A percentile compares a stretch with the other conserved stretches of the same genome.
Evolutionary conservation across 2,888 invertebrate genomes (phyloP).

Genomic region (Phalera bucephala): DNA sequence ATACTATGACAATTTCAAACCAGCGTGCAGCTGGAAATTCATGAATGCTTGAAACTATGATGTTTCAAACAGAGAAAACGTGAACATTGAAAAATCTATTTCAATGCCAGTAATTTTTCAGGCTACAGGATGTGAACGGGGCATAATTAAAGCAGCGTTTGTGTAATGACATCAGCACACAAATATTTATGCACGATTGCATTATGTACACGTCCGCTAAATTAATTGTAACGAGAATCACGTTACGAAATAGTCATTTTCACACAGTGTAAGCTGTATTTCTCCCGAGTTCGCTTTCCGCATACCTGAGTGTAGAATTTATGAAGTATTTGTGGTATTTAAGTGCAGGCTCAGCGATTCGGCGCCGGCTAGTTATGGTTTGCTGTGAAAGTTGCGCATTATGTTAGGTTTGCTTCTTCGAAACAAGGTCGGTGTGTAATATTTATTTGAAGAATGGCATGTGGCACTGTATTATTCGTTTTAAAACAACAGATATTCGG

Average conservation of each 20-base stretch:
- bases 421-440: conserved; percentile 24
- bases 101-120: too few species aligned
- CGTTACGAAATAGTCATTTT: conserved; percentile 49
- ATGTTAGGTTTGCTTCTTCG: conserved; percentile 16
- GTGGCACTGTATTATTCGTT: too few species aligned
- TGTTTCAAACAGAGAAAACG: too few species aligned
- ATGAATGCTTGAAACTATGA: too few species aligned
- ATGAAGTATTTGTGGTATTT: conserved; percentile 20
- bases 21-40: too few species aligned
- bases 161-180: conserved; percentile 51
- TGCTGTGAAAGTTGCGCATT: conserved; percentile 19
- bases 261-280: conserved; percentile 47
- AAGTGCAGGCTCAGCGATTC: conserved; percentile 16
- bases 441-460: too few species aligned
- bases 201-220: conserved; percentile 42
- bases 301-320: conserved; percentile 22
- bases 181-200: too few species aligned
- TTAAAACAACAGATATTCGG: too few species aligned
- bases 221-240: conserved; percentile 46
- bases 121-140: too few species aligned
- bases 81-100: too few species aligned
- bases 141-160: too few species aligned
- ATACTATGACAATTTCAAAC: too few species aligned
- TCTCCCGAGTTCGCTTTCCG: conserved; percentile 26
- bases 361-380: conserved; percentile 6